Base-by-base conservation (phyloP, 2,888 invertebrate genomes). In the Timema podura region DNA sequence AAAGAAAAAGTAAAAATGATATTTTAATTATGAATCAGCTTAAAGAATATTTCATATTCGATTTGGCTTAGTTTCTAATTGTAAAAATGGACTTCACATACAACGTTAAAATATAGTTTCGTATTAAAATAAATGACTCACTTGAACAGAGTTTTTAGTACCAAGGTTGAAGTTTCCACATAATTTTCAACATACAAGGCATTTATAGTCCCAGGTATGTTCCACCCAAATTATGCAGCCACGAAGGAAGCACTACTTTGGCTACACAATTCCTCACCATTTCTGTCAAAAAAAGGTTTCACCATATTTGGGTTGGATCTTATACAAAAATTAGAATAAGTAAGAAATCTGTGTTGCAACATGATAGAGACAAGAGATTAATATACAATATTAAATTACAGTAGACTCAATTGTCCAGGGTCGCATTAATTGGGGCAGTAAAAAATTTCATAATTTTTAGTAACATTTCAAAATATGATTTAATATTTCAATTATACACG, bases 121-220 rank as follows among this genome's bases (percentile, higher is more conserved):
- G 57, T 15, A 11, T 15, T 57, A 15, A 15, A 5, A 9, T 13
- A 15, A 45, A n/a, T 70, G 70, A 79, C 82, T 77, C 81, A 86
- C 84, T 84, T 84, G 73, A 90, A 87, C 71, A 89, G 80, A 11
- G 82, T 81, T 3, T 81, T 77, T 11, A 90, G 78, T 61, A 86
- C 83, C 73, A 82, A 80, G 72, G 84, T 81, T n/a, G 85, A 83
- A 30, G 85, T 83, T 66, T 85, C 83, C 0, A 83, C 80, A 49
- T 87, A 86, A 71, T 85, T 85, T 74, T 93, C 93, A 59, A 92
- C 83, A 76, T 93, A 89, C 45, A 95, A 83, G 5, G 90, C 89
- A 72, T 88, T 87, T 67, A 94, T n/a, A 96, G 82, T 7, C 87
- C 84, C 15, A 93, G 82, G 61, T 89, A 87, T 76, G 92, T 88